phyloP scores from a whole-genome alignment of 2,113 vertebrate species.

The Aphelocoma coerulescens region DNA sequence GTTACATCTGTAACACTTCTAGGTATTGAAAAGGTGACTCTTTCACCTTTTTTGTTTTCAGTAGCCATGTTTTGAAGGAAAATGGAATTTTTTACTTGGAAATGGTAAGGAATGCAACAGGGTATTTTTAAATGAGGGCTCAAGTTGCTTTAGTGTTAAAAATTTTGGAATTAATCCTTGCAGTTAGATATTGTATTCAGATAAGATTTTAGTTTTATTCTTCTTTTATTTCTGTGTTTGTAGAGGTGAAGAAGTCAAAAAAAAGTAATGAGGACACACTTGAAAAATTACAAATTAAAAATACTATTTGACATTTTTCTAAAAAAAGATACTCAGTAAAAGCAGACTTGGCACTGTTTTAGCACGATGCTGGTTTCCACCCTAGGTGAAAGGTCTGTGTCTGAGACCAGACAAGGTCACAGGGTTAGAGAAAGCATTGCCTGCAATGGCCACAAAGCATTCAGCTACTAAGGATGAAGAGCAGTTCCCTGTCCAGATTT shows the following conservation, averaged over 20 bases:
- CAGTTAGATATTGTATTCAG: not conserved
- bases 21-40: not conserved
- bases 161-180: not conserved
- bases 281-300: not conserved
- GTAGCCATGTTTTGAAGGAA: not conserved
- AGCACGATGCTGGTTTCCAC: not conserved
- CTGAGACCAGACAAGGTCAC: not conserved
- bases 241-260: not conserved
- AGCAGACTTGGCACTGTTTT: not conserved
- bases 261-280: not conserved
- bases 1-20: not conserved
- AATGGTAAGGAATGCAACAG: not conserved
- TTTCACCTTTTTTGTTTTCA: not conserved
- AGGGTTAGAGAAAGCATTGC: not conserved
- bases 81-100: not conserved
- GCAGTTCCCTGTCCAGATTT: not conserved
- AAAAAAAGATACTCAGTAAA: not conserved
- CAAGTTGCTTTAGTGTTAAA: not conserved
- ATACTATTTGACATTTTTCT: not conserved
- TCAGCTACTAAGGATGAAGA: slow-evolving; percentile 4
- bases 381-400: not conserved
- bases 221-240: not conserved
- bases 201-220: not conserved
- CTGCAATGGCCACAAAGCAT: not conserved
- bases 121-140: not conserved